Base-by-base conservation (phyloP, 2,888 invertebrate genomes). In the Abrostola triplasia region DNA sequence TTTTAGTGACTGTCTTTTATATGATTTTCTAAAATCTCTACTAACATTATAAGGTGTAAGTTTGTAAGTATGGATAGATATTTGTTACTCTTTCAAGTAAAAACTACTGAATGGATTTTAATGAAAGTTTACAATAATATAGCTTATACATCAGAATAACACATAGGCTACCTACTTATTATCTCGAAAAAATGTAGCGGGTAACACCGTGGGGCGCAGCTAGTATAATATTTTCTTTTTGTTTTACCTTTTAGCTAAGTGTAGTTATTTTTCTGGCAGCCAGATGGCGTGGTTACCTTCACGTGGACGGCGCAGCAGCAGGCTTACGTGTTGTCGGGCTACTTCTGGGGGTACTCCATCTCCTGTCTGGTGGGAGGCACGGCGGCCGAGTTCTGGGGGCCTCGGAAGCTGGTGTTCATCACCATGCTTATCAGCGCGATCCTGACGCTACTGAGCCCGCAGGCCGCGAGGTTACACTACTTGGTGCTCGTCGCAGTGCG, bases 341-440 rank as follows among this genome's bases (percentile, higher is more conserved):
- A 94, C 74, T 94, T 94, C 83, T 94, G 94, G 94, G 94, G 94
- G 5, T 97, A 96, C 81, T 95, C 96, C 59, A 86, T 96, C 52
- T 96, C 96, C 0, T 96, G 96, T 40, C 87, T 97, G 59, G 95
- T 96, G 0, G 93, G 95, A 0, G 97, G 97, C 0, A 95, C 96
- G 0, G 85, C 96, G 9, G 96, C 96, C 0, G 97, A 97, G 89
- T 89, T 95, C 81, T 95, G 96, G 85, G 96, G 96, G 0, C 95
- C 96, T 0, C 90, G 95, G 36, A 92, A 92, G 68, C 94, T 96
- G 50, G 95, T 96, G 2, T 95, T 96, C 40, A 89, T 95, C 57
- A 95, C 95, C 0, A 95, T 95, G 88, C 72, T 95, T 10, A 80
- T 95, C 37, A 91, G 94, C 53, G 95, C 95, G 0, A 65, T 95